phyloP scores from a whole-genome alignment of 2,797 vertebrate species.

The Numenius phaeopus region DNA sequence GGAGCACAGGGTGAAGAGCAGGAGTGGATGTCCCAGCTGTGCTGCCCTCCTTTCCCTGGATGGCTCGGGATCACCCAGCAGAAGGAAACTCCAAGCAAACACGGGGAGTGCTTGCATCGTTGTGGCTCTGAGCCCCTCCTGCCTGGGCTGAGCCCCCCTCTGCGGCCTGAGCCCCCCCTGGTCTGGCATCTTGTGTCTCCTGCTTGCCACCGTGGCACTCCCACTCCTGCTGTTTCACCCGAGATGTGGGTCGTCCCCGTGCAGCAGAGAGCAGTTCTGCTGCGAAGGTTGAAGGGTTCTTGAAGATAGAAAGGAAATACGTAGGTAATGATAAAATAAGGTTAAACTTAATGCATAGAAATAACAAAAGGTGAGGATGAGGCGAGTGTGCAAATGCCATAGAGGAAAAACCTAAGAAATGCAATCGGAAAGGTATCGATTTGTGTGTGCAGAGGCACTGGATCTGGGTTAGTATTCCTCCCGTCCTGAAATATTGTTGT shows the following conservation, averaged over 20 bases:
- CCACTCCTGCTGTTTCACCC: fast-evolving
- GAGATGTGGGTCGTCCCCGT: fast-evolving
- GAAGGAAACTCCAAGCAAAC: neutral
- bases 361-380: neutral
- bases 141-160: no score
- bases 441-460: neutral
- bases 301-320: neutral
- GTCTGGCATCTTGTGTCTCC: neutral
- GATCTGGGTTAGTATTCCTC: neutral
- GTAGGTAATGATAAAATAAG: neutral
- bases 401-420: neutral
- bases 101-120: fast-evolving
- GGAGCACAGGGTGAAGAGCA: neutral
- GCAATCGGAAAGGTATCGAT: fast-evolving
- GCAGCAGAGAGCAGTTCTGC: neutral
- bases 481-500: neutral
- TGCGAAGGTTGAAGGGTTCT: neutral
- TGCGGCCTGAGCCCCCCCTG: fast-evolving
- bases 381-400: neutral
- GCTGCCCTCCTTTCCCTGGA: fast-evolving
- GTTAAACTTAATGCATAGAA: neutral
- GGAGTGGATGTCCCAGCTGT: neutral
- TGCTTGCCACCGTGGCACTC: fast-evolving
- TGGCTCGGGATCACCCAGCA: neutral
- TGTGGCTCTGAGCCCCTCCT: neutral